phyloP scores from a whole-genome alignment of 1,140 invertebrate genomes.

The Homalodisca vitripennis region DNA sequence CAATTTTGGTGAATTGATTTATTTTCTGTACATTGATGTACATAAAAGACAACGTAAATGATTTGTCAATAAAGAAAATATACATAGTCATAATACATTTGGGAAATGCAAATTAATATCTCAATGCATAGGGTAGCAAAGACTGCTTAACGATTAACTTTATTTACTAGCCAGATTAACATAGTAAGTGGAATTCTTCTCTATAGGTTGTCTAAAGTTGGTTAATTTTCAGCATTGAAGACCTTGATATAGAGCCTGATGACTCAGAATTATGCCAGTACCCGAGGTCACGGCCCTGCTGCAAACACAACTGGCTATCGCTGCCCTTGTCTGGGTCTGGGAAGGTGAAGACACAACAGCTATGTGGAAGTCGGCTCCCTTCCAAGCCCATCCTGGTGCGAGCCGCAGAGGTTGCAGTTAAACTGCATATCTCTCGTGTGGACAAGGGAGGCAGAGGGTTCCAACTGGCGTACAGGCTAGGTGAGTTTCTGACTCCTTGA shows the following conservation, averaged over 20 bases:
- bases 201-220: slow-evolving; percentile 8
- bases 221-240: slow-evolving; percentile 29
- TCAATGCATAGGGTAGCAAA: neutral
- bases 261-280: neutral
- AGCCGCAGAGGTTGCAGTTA: slow-evolving; percentile 23
- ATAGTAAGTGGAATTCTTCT: neutral
- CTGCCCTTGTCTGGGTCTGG: slow-evolving; percentile 26
- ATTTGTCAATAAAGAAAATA: no score
- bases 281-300: slow-evolving; percentile 22
- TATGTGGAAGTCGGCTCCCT: slow-evolving; percentile 19
- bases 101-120: no score
- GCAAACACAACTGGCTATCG: slow-evolving; percentile 31
- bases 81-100: no score
- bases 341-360: slow-evolving; percentile 7
- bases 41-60: no score
- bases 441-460: slow-evolving; percentile 30
- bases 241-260: slow-evolving; percentile 35
- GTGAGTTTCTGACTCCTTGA: no score
- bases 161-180: neutral
- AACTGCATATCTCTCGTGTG: slow-evolving; percentile 24
- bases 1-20: no score
- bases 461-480: slow-evolving; percentile 23
- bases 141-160: neutral
- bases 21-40: no score
- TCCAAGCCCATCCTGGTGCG: slow-evolving; percentile 18